A percentile compares a stretch with the other conserved stretches of the same genome.
These are phyloP conservation scores for Sebastes wilsoni DNA, from an alignment of 2,797 vertebrate genomes.

Conservation along the genomic window DNA sequence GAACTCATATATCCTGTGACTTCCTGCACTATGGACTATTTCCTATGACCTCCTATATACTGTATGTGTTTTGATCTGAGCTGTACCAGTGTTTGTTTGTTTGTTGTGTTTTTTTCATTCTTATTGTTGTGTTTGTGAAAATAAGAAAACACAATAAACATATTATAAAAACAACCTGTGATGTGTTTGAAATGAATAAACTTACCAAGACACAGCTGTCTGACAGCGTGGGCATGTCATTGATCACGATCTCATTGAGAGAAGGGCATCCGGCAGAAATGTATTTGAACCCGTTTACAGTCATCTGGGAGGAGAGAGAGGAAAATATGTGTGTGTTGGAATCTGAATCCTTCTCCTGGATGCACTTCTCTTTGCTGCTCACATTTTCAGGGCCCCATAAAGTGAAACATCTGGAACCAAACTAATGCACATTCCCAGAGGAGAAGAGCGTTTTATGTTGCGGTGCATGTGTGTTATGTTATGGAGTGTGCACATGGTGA, in stretches of 20 bases:
- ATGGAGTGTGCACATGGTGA: constrained; percentile 51
- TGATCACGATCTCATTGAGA: constrained; percentile 83
- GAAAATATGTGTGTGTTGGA: constrained; percentile 24
- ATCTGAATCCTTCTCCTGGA: constrained; percentile 37
- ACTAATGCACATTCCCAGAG: constrained; percentile 25
- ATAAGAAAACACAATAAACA: no score
- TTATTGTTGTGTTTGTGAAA: no score
- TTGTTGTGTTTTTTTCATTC: no score
- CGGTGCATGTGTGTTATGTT: constrained; percentile 40
- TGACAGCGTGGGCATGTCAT: constrained; percentile 85
- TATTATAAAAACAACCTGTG: neutral
- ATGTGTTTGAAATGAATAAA: neutral
- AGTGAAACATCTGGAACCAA: constrained; percentile 67
- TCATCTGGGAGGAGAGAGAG: constrained; percentile 77
- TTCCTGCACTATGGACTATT: no score
- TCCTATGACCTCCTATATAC: no score
- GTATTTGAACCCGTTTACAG: constrained; percentile 83
- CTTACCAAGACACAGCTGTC: constrained; percentile 84
- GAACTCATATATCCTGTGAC: no score
- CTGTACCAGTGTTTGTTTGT: no score
- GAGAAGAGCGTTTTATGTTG: constrained; percentile 18
- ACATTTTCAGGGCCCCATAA: constrained; percentile 36
- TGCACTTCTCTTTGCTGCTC: neutral
- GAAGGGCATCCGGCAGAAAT: constrained; percentile 79
- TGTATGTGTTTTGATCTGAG: no score